Evolutionary conservation across 2,888 invertebrate species (phyloP).

Genomic region (Autographa gamma): DNA sequence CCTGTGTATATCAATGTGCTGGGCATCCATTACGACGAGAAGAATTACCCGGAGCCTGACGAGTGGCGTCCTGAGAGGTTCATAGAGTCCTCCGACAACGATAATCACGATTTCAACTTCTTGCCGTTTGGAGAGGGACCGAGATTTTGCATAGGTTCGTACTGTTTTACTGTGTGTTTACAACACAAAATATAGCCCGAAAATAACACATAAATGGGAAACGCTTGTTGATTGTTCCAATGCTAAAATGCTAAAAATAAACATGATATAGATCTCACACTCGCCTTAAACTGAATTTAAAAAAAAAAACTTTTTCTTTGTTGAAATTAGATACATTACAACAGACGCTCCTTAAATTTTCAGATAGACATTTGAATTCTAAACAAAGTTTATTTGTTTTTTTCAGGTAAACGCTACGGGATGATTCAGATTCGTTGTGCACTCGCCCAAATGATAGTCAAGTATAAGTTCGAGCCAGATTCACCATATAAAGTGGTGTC

Average conservation of each 20-base stretch:
- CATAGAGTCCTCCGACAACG: slow-evolving; percentile 63
- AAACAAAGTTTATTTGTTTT: slow-evolving; percentile 7
- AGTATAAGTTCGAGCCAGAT: slow-evolving; percentile 67
- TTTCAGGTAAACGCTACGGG: slow-evolving; percentile 80
- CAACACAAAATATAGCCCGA: too few relatives aligned
- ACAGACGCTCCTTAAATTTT: too few relatives aligned
- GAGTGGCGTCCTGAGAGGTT: slow-evolving; percentile 77
- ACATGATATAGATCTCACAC: neutral
- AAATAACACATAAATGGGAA: too few relatives aligned
- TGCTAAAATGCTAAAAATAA: too few relatives aligned
- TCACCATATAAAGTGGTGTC: slow-evolving; percentile 61
- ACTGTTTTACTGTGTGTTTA: neutral
- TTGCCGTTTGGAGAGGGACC: slow-evolving; percentile 81
- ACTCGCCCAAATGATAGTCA: slow-evolving; percentile 71
- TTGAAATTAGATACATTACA: too few relatives aligned
- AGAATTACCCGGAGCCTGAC: slow-evolving; percentile 72
- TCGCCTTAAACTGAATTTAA: neutral
- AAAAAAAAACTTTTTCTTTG: too few relatives aligned
- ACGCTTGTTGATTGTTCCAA: too few relatives aligned
- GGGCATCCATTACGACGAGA: slow-evolving; percentile 73
- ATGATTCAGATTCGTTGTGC: slow-evolving; percentile 79
- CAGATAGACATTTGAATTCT: too few relatives aligned
- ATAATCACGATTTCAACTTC: slow-evolving; percentile 73
- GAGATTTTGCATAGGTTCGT: slow-evolving; percentile 71
- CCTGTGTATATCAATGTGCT: slow-evolving; percentile 76